These are phyloP conservation scores for Uria aalge DNA, from an alignment of 2,113 vertebrate species.

Conservation along the genomic window DNA sequence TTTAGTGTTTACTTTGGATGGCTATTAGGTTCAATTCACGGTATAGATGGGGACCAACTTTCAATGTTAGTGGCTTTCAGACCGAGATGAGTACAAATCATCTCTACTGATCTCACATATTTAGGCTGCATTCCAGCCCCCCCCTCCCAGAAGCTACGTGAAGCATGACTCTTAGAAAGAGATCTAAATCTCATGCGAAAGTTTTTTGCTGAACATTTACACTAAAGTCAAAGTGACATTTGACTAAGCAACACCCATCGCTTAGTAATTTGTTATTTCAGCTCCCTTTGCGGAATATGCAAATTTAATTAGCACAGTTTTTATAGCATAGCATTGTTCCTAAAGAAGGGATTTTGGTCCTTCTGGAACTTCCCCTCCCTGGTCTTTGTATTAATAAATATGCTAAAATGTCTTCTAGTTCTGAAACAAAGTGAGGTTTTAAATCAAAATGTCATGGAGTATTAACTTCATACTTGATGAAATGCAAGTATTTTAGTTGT, in stretches of 20 bases:
- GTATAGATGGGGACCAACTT: not conserved
- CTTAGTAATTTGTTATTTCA: not conserved
- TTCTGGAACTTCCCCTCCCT: not conserved
- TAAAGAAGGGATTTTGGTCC: not conserved
- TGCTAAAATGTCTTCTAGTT: not conserved
- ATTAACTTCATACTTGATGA: not conserved
- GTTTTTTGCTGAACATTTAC: not conserved
- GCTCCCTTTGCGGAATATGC: not conserved
- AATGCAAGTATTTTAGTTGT: not conserved
- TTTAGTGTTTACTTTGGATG: not conserved
- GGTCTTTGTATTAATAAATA: not conserved
- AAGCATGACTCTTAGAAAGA: not conserved
- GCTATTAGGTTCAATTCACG: not conserved
- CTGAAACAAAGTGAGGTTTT: not conserved
- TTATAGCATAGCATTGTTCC: not conserved
- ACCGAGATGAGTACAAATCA: not conserved
- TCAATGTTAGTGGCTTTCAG: not conserved
- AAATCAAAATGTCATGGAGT: not conserved
- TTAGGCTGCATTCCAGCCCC: not conserved
- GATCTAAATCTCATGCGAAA: not conserved
- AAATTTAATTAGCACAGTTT: slow-evolving; percentile 19
- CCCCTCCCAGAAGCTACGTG: not conserved
- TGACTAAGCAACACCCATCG: not conserved
- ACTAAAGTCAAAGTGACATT: slow-evolving; percentile 4
- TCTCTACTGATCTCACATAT: not conserved